A percentile compares a stretch with the other conserved stretches of the same genome.
Conservation (phyloP, 2,797 vertebrate genomes). For the Phaenicophaeus curvirostris region DNA sequence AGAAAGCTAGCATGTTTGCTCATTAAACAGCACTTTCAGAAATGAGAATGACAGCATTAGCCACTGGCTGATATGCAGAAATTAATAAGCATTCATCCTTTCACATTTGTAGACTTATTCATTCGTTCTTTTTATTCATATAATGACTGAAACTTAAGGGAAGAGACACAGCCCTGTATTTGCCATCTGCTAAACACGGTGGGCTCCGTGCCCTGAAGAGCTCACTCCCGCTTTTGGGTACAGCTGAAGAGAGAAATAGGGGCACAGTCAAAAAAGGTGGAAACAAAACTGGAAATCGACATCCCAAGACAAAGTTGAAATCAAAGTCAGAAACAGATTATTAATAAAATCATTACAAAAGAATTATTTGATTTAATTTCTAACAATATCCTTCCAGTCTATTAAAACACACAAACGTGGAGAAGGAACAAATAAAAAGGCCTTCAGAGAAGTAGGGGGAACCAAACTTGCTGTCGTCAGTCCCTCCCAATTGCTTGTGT, state of each 20-base stretch:
- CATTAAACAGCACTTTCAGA: neutral
- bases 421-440: neutral
- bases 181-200: fast-evolving
- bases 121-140: neutral
- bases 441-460: neutral
- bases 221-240: neutral
- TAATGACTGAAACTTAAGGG: neutral
- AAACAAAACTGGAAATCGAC: neutral
- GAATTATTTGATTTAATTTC: no score
- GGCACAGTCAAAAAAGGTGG: fast-evolving
- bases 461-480: neutral
- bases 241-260: neutral
- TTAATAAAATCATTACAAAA: neutral
- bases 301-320: neutral
- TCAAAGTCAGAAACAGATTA: neutral
- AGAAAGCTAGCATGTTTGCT: neutral
- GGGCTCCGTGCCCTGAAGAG: neutral
- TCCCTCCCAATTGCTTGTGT: fast-evolving
- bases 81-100: neutral
- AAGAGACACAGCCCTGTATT: fast-evolving
- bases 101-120: neutral
- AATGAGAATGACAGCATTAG: neutral
- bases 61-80: neutral
- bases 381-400: no score
- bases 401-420: neutral